These are phyloP conservation scores for Liposcelis brunnea DNA, from an alignment of 2,888 invertebrate species.

Conservation along the genomic window DNA sequence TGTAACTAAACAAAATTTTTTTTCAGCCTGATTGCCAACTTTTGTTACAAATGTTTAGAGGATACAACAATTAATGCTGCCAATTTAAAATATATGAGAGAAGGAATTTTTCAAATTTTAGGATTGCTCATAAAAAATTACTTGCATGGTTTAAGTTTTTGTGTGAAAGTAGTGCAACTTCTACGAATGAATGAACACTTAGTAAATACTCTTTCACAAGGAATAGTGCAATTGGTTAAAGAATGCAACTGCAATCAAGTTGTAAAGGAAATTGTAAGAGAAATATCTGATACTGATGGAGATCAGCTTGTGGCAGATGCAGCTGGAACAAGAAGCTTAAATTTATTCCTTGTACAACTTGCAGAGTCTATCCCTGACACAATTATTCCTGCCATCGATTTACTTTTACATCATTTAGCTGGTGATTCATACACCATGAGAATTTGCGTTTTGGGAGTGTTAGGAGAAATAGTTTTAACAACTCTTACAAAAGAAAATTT, in stretches of 20 bases:
- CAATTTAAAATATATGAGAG: slow-evolving; percentile 42
- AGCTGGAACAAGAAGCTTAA: slow-evolving; percentile 30
- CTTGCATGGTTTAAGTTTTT: slow-evolving; percentile 63
- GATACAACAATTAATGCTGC: slow-evolving; percentile 34
- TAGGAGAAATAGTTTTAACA: slow-evolving; percentile 58
- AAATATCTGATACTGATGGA: slow-evolving; percentile 50
- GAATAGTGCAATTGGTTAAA: slow-evolving; percentile 48
- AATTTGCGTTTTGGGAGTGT: slow-evolving; percentile 65
- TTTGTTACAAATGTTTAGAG: slow-evolving; percentile 55
- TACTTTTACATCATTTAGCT: slow-evolving; percentile 42
- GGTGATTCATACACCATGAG: slow-evolving; percentile 43
- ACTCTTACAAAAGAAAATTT: slow-evolving; percentile 51
- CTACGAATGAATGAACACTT: slow-evolving; percentile 61
- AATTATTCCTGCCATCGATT: slow-evolving; percentile 39
- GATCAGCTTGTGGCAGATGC: slow-evolving; percentile 28
- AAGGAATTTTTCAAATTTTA: slow-evolving; percentile 60
- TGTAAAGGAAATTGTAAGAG: slow-evolving; percentile 52
- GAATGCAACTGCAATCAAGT: slow-evolving; percentile 49
- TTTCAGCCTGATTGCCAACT: slow-evolving; percentile 47
- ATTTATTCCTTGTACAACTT: slow-evolving; percentile 43
- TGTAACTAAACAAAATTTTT: too few species aligned
- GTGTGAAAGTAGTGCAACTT: slow-evolving; percentile 52
- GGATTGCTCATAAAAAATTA: slow-evolving; percentile 66
- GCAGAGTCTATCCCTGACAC: slow-evolving; percentile 41
- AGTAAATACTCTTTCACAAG: slow-evolving; percentile 46